A percentile compares a stretch with the other conserved stretches of the same genome.
These are phyloP conservation scores for Eudemis profundana DNA, from an alignment of 2,888 invertebrate species.

Conservation along the genomic window DNA sequence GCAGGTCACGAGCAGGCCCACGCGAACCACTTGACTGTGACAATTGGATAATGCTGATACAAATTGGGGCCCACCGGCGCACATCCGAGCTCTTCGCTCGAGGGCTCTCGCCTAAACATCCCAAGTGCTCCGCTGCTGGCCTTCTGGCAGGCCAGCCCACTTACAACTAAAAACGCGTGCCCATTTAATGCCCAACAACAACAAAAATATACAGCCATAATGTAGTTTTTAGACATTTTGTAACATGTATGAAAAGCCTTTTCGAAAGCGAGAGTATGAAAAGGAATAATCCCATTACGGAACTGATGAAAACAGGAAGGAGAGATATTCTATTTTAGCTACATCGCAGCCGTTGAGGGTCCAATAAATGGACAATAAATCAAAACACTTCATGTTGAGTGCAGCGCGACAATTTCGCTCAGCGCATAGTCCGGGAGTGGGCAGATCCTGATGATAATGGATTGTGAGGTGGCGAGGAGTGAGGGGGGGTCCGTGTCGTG, in stretches of 20 bases:
- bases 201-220: constrained; percentile 1
- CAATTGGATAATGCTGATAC: constrained; percentile 79
- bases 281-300: constrained; percentile 47
- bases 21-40: constrained; percentile 80
- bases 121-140: constrained; percentile 62
- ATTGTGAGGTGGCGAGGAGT: constrained; percentile 48
- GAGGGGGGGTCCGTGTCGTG: constrained; percentile 58
- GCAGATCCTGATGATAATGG: constrained; percentile 57
- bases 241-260: background rate
- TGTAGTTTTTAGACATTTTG: background rate
- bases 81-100: constrained; percentile 68
- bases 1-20: constrained; percentile 81
- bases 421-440: constrained; percentile 58
- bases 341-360: constrained; percentile 61
- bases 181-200: constrained; percentile 27
- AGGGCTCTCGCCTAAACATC: constrained; percentile 65
- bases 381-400: constrained; percentile 77
- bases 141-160: constrained; percentile 64
- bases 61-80: constrained; percentile 81
- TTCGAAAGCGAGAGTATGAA: constrained; percentile 3
- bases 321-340: constrained; percentile 65
- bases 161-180: constrained; percentile 12
- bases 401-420: constrained; percentile 72
- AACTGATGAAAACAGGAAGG: constrained; percentile 49
- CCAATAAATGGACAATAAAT: constrained; percentile 81